phyloP scores from a whole-genome alignment of 2,797 vertebrate genomes.

The Oreochromis grahami region DNA sequence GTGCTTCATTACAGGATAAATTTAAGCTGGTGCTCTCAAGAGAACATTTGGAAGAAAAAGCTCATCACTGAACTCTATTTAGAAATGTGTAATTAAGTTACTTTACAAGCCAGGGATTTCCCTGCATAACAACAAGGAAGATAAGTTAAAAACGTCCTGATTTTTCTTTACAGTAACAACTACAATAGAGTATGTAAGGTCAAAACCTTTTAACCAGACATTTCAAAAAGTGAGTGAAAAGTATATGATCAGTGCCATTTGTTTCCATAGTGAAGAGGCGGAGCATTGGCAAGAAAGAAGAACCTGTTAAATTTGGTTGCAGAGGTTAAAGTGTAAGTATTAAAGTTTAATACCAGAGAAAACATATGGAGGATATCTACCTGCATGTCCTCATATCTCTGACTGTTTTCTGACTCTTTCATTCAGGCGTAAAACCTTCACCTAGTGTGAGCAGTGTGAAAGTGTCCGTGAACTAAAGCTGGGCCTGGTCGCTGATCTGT shows the following conservation, averaged over 20 bases:
- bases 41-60: constrained; percentile 15
- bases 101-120: background rate
- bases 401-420: background rate
- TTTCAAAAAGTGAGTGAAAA: background rate
- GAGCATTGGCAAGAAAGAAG: background rate
- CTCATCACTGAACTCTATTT: constrained; percentile 52
- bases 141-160: background rate
- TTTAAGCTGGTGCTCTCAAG: constrained; percentile 28
- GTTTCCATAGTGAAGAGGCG: background rate
- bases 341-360: background rate
- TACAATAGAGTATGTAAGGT: background rate
- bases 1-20: constrained; percentile 22
- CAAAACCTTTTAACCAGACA: background rate
- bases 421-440: accelerated
- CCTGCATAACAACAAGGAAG: background rate
- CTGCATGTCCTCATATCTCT: background rate
- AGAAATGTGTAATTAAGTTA: constrained; percentile 52
- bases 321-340: background rate
- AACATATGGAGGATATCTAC: background rate
- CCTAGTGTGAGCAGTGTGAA: background rate
- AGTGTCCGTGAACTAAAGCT: background rate
- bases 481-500: background rate
- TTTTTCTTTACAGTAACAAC: background rate
- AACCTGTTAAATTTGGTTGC: background rate
- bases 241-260: background rate